These are phyloP conservation scores for Torymus texanus DNA, from an alignment of 2,888 invertebrate genomes.

Conservation along the genomic window DNA sequence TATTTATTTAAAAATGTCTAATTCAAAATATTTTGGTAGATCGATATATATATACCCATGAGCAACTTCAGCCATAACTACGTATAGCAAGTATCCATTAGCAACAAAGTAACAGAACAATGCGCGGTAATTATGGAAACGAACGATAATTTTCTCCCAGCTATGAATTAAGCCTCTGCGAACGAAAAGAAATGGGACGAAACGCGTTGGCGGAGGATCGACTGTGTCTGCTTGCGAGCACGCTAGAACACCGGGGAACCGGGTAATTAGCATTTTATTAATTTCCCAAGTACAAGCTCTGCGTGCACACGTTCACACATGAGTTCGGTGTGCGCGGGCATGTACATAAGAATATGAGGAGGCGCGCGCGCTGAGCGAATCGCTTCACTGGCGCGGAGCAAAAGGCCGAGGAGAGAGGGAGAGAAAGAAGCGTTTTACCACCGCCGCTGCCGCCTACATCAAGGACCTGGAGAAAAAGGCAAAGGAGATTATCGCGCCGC, in stretches of 20 bases:
- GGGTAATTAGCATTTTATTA: conserved; percentile 55
- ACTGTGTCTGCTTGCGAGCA: neutral
- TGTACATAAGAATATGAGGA: conserved; percentile 47
- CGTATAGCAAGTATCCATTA: too few species aligned
- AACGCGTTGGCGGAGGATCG: neutral
- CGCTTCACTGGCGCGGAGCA: conserved; percentile 61
- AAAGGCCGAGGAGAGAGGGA: conserved; percentile 42
- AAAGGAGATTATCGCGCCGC: conserved; percentile 59
- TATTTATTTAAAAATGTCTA: too few species aligned
- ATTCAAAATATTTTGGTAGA: too few species aligned
- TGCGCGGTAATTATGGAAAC: too few species aligned
- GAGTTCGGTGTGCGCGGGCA: conserved; percentile 58
- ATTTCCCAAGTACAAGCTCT: conserved; percentile 44
- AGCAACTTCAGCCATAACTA: too few species aligned
- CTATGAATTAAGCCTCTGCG: too few species aligned
- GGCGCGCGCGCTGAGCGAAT: conserved; percentile 43
- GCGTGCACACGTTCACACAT: conserved; percentile 1
- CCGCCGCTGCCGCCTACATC: conserved; percentile 43
- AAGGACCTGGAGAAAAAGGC: conserved; percentile 60
- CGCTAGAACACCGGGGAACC: neutral
- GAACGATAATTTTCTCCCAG: too few species aligned
- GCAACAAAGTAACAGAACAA: too few species aligned
- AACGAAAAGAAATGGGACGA: too few species aligned
- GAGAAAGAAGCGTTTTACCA: too few species aligned
- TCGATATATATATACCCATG: too few species aligned